Evolutionary conservation across 2,113 vertebrate genomes (phyloP), one percentile per base, ranked within the genome.

Genomic region (Antigone vipio): DNA sequence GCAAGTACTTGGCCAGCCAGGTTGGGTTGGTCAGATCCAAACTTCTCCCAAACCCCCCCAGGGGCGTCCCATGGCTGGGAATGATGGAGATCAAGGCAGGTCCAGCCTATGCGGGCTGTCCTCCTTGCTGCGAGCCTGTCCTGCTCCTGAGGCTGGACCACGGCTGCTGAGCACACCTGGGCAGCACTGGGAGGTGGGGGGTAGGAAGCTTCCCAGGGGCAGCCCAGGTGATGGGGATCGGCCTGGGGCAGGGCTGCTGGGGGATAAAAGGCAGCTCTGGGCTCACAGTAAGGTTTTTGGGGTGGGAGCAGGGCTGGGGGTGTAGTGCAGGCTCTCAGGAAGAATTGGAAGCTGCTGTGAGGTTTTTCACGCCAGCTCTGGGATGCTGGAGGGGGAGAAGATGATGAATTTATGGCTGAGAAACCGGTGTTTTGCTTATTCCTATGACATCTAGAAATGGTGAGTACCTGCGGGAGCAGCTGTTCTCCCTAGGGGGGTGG

Each of bases 261-360:
- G 50, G 21, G 19, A 44, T 27, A 73, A 84, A 91, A 76, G 47
- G 78, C n/a, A 90, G 55, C 19, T 88, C 20, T 29, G 29, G 42
- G 23, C 0, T 6, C 10, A 3, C 0, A 0, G 20, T 2, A 22
- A 5, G 9, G 4, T 23, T 69, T 73, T 73, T 15, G 7, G 34
- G 6, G 6, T 56, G 15, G 27, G 15, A 73, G 9, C 1, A 29
- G 53, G 4, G 2, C 1, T 77, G 15, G 7, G 34, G 11, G 6
- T 24, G 2, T 35, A 21, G 13, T 1, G 23, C 2, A 26, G 50
- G 30, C 17, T 69, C 27, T 24, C 3, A 32, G 34, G n/a, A 55
- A 45, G 24, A 56, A 29, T 5, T 62, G 38, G 24, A 35, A 64
- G 19, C 34, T 83, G 9, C 21, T 50, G 15, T 1, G 4, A 50